Evolutionary conservation across 2,888 invertebrate species (phyloP), one percentile per base, ranked within the genome.

Genomic region (Ferrisia virgata): DNA sequence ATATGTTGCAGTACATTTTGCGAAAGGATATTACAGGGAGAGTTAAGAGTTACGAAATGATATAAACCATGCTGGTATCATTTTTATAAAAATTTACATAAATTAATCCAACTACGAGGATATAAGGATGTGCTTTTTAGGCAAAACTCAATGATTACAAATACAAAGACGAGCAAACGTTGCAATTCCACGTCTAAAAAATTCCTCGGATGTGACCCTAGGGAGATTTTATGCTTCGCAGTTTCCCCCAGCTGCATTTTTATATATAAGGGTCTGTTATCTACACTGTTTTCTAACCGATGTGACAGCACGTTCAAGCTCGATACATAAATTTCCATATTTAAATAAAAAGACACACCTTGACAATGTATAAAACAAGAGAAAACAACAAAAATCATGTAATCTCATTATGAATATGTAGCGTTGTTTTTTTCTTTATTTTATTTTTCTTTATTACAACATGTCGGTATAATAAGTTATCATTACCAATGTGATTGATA

Each of bases 71-170:
- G 25, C 31, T 64, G 28, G 64, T 28, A 64, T 28, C 72, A 18
- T 76, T 76, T 76, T 76, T 36, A 36, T 18, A 15, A 31, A 76
- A 76, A 76, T 76, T 76, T 76, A 76, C 36, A 76, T 76, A 76
- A 76, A 76, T 76, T 76, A 76, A 76, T 28, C 33, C 18, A 22
- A 76, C 36, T 76, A 18, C 25, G 18, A 64, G 28, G 36, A 76
- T 33, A n/a, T 28, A 31, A 64, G 28, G 36, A 76, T 33, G 72
- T 28, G 72, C 28, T 76, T 31, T 36, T 36, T 76, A 33, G 72
- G 72, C 36, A 36, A 53, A 76, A 76, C 33, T 76, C 72, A 76
- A 69, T 76, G 72, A 76, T 76, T 76, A 76, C 31, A 76, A 76
- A 76, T 36, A 36, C 36, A 76, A 31, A 25, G 72, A 33, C 36